Evolutionary conservation across 2,888 invertebrate species (phyloP), one percentile per base, ranked within the genome.

Genomic region (Diaprepes abbreviatus): DNA sequence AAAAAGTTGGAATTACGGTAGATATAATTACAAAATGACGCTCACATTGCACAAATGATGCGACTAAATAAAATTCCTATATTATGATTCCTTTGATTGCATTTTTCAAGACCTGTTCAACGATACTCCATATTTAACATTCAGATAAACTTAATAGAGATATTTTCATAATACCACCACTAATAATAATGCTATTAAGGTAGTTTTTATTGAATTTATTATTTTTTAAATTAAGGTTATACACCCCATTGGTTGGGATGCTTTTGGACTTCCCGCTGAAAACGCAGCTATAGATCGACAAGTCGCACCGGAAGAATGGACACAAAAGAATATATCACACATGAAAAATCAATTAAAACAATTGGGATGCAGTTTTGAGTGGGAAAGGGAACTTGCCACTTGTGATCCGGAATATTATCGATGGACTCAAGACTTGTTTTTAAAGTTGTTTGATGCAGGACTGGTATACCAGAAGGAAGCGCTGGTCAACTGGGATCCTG

Each of bases 221-320:
- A n/a, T n/a, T n/a, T n/a, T n/a, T n/a, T n/a, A n/a, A n/a, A n/a
- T n/a, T 28, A 69, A 83, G 83, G 83, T 88, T 0, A 88, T 98
- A 70, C 98, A 98, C 84, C 99, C 99, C 0, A 98, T 99, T 85
- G 99, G 99, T 0, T 99, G 98, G 97, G 99, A 99, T 88, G 95
- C 98, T 0, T 99, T 99, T 88, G 99, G 99, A 3, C 86, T 99
- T 58, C 99, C 99, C 1, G 99, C 99, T 2, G 99, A 99, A 85
- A 99, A 99, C 88, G 99, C 99, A 54, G 99, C 99, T 0, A 91
- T 95, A 73, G 93, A 97, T 80, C 87, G 91, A 43, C 90, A 92
- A 40, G 86, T 95, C 38, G 87, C 91, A 72, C 95, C 99, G 1
- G 86, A 89, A 3, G 83, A 87, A n/a, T 99, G 99, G 99, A 99